phyloP scores from a whole-genome alignment of 2,797 vertebrate species.

The Naso thynnoides region DNA sequence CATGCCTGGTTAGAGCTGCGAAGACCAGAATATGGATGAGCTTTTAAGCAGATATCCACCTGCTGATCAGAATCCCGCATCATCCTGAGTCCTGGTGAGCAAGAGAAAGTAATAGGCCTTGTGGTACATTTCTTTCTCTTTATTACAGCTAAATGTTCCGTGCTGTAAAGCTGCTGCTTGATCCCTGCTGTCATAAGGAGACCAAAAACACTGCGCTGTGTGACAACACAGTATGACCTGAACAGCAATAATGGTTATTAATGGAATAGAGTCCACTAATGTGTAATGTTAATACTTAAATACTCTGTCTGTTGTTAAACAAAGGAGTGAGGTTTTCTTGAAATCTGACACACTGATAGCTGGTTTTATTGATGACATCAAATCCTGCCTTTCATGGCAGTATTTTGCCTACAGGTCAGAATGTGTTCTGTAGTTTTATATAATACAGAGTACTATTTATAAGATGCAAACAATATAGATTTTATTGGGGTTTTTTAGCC shows the following conservation, averaged over 20 bases:
- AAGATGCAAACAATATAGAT: too few species aligned
- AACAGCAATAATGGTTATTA: neutral
- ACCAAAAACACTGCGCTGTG: neutral
- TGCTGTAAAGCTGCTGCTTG: neutral
- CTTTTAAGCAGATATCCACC: conserved; percentile 14
- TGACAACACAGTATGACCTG: neutral
- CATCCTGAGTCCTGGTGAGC: conserved; percentile 2
- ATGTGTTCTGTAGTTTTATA: neutral
- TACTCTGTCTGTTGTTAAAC: neutral
- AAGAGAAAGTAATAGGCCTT: neutral
- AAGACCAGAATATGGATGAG: conserved; percentile 60
- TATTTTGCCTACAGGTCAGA: neutral
- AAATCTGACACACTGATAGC: neutral
- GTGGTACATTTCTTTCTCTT: neutral
- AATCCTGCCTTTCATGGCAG: neutral
- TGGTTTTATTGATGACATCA: neutral
- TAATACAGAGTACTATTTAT: neutral
- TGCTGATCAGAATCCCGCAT: conserved; percentile 30
- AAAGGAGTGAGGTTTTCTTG: neutral
- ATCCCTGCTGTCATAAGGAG: neutral
- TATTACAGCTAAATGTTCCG: neutral
- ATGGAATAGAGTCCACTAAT: too few species aligned
- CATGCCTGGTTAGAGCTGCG: conserved; percentile 44
- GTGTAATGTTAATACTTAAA: neutral
- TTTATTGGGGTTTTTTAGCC: too few species aligned